Base-by-base conservation (phyloP, 1,140 invertebrate species). In the Pogonomyrmex californicus region DNA sequence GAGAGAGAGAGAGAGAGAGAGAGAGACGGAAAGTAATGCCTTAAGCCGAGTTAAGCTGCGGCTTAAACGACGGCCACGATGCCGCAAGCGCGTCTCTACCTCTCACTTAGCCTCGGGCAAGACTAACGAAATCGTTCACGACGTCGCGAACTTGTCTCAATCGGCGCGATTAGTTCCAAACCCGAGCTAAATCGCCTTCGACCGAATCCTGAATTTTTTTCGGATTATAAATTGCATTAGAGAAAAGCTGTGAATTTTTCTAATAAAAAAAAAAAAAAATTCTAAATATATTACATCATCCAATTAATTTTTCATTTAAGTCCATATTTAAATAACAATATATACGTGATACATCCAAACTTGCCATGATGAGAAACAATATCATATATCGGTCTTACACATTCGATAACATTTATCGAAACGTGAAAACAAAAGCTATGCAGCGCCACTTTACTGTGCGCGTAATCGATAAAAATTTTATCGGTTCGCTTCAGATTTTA, bases 1-100 rank as follows among this genome's bases (percentile, higher is more conserved):
- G n/a, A n/a, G n/a, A n/a, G 4, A 51, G n/a, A 41, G 38, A n/a
- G 33, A 71, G 49, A 33, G 23, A 51, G 44, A 54, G 49, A 33
- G 71, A 62, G 68, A 62, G 56, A 85, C 1, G 14, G 14, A 71
- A 68, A 62, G 79, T 23, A 87, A 90, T 70, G 75, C 33, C 77
- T 79, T 90, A 81, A 90, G 88, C 89, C 60, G 54, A 82, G 68
- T 85, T 89, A 90, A 90, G 88, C 86, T 86, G 60, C 49, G 68
- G 86, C 83, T 90, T 90, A 90, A 90, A 85, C 58, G 78, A 47
- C 49, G 60, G 75, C 83, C 62, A 85, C 85, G 65, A 66, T 56
- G 78, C 71, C 85, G 58, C 75, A 77, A 86, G 88, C 81, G 82
- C 73, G 75, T 88, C 88, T 41, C 68, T 75, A 30, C n/a, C 71